Conservation (phyloP, 1,140 invertebrate genomes). For the Calycopis cecrops region DNA sequence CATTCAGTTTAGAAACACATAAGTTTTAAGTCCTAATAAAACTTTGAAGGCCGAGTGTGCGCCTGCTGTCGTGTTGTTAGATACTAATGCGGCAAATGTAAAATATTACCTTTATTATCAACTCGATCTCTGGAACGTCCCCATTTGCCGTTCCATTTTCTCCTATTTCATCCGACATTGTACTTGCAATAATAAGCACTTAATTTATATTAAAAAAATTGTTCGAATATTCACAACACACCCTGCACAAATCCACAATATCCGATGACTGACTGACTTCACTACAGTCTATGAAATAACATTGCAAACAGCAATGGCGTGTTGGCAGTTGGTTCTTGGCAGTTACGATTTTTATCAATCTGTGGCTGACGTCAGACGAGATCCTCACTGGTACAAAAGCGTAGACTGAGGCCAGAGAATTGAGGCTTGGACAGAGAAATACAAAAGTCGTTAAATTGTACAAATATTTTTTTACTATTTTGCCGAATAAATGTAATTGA, state of each 20-base stretch:
- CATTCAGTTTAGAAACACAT: neutral
- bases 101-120: constrained; percentile 84
- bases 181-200: constrained; percentile 52
- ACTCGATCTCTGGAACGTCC: constrained; percentile 85
- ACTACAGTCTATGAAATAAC: constrained; percentile 23
- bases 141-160: constrained; percentile 80
- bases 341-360: neutral
- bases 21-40: constrained; percentile 1
- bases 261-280: constrained; percentile 50
- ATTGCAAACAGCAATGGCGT: constrained; percentile 17
- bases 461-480: too few relatives aligned
- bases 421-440: too few relatives aligned
- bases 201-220: constrained; percentile 40
- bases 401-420: too few relatives aligned
- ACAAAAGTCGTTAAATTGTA: too few relatives aligned
- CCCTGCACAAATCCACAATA: constrained; percentile 46
- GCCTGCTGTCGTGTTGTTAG: constrained; percentile 42
- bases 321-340: constrained; percentile 8
- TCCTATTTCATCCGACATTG: constrained; percentile 74
- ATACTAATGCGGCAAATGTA: constrained; percentile 44
- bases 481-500: too few relatives aligned
- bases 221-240: constrained; percentile 49
- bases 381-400: too few relatives aligned
- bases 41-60: constrained; percentile 30
- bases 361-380: constrained; percentile 7